Base-by-base conservation (phyloP, 2,888 invertebrate genomes). In the Drosophila conformis region DNA sequence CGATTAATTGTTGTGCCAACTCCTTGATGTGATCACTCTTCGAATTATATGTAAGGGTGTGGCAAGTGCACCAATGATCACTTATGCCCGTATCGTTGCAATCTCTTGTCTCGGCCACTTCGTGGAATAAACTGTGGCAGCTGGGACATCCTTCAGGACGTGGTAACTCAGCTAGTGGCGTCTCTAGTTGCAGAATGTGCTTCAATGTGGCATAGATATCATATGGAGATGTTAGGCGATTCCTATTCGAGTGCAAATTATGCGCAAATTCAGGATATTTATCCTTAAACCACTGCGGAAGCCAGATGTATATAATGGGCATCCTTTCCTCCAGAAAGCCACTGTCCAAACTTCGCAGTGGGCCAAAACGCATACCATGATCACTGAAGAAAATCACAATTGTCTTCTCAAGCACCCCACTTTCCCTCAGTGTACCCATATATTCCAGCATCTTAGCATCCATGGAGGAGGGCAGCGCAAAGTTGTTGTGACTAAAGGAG, bases 321-420 rank as follows among this genome's bases (percentile, higher is more conserved):
- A 97, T 89, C 7, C 97, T 94, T 85, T 97, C 96, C 86, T 97
- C 97, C 71, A 96, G 95, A 94, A 96, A 97, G 0, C 97, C 96
- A 56, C 95, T 94, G 60, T 95, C 93, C 6, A 95, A 94, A 36
- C 94, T 93, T 4, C 97, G 94, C 53, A 95, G 93, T 21, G 94
- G 93, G 0, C 97, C 97, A 91, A 95, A 97, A 18, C 97, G 94
- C 87, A 96, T 94, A 0, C 97, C 97, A 82, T 97, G 97, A 87
- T 97, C 97, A 83, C 97, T 97, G 62, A 97, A 94, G 79, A 96
- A 95, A 53, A 97, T 93, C 0, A 97, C 92, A 75, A 97, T 95
- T 0, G 96, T 95, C 51, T 95, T 95, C 42, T 95, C 94, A 48
- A 95, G 87, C 11, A 95, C 93, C 0, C 95, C 95, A 0, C 94